These are phyloP conservation scores for Artibeus lituratus DNA, from an alignment of 2,797 vertebrate genomes.

Conservation along the genomic window DNA sequence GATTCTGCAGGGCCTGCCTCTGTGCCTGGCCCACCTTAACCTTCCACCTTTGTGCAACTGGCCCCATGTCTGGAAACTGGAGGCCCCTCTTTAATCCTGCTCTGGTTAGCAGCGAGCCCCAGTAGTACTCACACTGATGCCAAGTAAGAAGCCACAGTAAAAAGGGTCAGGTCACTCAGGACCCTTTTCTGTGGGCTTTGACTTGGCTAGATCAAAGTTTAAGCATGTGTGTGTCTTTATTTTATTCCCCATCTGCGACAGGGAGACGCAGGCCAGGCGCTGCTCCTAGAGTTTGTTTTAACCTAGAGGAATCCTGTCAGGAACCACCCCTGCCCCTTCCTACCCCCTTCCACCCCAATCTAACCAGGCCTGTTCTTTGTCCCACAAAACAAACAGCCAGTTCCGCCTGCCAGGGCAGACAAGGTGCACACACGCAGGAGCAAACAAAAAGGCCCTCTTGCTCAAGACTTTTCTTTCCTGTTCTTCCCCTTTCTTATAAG, in stretches of 20 bases:
- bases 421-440: neutral
- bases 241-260: neutral
- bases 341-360: neutral
- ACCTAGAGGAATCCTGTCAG: neutral
- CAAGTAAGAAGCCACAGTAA: neutral
- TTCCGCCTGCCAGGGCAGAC: constrained; percentile 24
- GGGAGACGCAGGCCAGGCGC: neutral
- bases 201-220: neutral
- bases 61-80: neutral
- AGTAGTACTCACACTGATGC: neutral
- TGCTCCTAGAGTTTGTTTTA: neutral
- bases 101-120: neutral
- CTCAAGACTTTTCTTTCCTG: constrained; percentile 32
- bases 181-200: neutral
- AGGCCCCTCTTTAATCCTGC: neutral
- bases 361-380: constrained; percentile 60
- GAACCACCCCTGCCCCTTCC: neutral
- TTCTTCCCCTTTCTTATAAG: constrained; percentile 10
- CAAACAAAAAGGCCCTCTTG: constrained; percentile 52
- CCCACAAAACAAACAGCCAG: constrained; percentile 63
- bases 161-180: neutral
- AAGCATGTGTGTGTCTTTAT: neutral
- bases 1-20: neutral
- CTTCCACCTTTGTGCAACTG: neutral
- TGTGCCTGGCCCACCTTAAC: neutral